Conservation (phyloP, 2,888 invertebrate genomes). For the Drosophila flavopinicola region DNA sequence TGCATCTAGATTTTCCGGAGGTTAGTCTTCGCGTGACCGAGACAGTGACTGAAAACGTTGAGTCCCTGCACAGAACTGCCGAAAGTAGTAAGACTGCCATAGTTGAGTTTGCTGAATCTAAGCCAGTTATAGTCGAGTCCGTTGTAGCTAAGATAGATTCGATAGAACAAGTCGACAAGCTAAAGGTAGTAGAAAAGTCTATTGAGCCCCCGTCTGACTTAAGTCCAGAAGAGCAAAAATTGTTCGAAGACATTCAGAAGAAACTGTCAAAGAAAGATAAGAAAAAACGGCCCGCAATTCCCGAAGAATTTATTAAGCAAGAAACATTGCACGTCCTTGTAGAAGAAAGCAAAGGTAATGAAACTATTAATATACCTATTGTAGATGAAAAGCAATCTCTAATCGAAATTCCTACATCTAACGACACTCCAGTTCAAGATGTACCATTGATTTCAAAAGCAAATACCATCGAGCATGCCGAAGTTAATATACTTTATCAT, state of each 20-base stretch:
- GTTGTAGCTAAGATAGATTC: conserved; percentile 3
- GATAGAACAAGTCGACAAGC: conserved; percentile 25
- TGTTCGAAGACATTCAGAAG: conserved; percentile 82
- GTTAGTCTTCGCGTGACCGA: conserved; percentile 82
- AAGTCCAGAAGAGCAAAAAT: conserved; percentile 81
- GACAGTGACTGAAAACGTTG: conserved; percentile 79
- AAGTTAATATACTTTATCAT: conserved; percentile 52
- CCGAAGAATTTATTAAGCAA: conserved; percentile 80
- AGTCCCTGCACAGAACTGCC: conserved; percentile 55
- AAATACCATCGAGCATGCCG: conserved; percentile 49
- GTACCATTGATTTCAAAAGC: conserved; percentile 36
- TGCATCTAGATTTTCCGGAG: conserved; percentile 87
- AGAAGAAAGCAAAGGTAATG: conserved; percentile 46
- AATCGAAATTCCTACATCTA: conserved; percentile 30
- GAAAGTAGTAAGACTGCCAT: conserved; percentile 46
- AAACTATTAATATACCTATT: conserved; percentile 17
- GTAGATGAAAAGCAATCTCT: conserved; percentile 34
- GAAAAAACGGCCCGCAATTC: conserved; percentile 83
- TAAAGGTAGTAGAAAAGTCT: conserved; percentile 15
- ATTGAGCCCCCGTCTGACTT: conserved; percentile 63
- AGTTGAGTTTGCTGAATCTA: conserved; percentile 37
- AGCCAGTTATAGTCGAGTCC: conserved; percentile 22
- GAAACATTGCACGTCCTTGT: conserved; percentile 52
- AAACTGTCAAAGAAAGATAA: conserved; percentile 83
- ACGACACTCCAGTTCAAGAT: conserved; percentile 42